A percentile compares a stretch with the other conserved stretches of the same genome.
Conservation (phyloP, 1,140 invertebrate species). For the Polyergus mexicanus region DNA sequence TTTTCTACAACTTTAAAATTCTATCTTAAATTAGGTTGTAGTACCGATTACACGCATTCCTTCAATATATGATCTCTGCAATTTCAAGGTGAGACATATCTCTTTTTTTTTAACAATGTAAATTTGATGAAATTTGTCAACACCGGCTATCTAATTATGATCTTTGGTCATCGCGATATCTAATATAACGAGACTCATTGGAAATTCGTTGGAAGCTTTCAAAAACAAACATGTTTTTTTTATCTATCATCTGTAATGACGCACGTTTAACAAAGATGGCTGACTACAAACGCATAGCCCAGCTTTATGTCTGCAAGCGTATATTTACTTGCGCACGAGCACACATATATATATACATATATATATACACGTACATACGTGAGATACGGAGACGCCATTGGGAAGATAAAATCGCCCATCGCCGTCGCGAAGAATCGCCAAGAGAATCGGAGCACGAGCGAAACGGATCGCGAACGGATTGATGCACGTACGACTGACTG, state of each 20-base stretch:
- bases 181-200: background rate
- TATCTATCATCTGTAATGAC: slow-evolving; percentile 26
- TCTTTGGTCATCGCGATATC: background rate
- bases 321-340: slow-evolving; percentile 42
- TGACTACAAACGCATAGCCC: slow-evolving; percentile 66
- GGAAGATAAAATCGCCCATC: slow-evolving; percentile 15
- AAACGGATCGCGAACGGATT: slow-evolving; percentile 67
- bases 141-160: background rate
- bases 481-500: slow-evolving; percentile 79
- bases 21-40: background rate
- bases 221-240: background rate
- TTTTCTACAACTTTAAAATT: background rate
- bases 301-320: slow-evolving; percentile 1
- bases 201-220: background rate
- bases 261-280: slow-evolving; percentile 73
- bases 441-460: slow-evolving; percentile 34
- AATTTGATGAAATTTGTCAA: background rate
- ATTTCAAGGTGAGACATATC: background rate
- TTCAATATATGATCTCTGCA: background rate
- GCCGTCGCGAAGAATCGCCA: slow-evolving; percentile 20
- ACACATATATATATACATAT: slow-evolving; percentile 12
- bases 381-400: slow-evolving; percentile 1
- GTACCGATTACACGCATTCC: background rate
- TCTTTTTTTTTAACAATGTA: background rate
- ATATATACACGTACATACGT: slow-evolving; percentile 15